These are phyloP conservation scores for Motacilla tschutschensis DNA, from an alignment of 2,113 vertebrate genomes.

Conservation along the genomic window DNA sequence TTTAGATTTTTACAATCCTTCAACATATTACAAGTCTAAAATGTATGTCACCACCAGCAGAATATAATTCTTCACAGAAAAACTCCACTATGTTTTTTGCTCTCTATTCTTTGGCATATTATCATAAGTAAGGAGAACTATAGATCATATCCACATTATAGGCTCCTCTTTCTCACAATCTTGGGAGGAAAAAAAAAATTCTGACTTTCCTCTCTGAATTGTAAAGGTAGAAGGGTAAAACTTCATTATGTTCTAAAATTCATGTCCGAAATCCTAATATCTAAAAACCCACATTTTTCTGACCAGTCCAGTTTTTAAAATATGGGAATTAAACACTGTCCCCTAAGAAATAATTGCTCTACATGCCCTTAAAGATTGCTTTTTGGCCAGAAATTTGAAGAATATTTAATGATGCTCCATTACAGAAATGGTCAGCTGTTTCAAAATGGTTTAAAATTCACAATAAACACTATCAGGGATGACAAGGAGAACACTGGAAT, in stretches of 20 bases:
- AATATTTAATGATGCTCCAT: background rate
- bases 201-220: background rate
- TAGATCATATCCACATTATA: background rate
- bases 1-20: background rate
- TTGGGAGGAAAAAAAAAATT: background rate
- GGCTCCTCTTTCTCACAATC: background rate
- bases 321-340: background rate
- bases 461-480: background rate
- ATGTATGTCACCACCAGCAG: slow-evolving; percentile 4
- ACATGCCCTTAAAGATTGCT: background rate
- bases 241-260: background rate
- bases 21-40: background rate
- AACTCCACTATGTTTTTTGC: background rate
- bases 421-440: background rate
- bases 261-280: background rate
- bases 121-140: background rate
- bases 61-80: slow-evolving; percentile 1
- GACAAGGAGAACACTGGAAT: background rate
- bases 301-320: background rate
- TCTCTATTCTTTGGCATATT: background rate
- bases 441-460: background rate
- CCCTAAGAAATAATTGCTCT: background rate
- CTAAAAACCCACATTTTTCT: background rate
- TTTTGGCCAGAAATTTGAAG: background rate
- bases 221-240: background rate